These are phyloP conservation scores for Pelecanus crispus DNA, from an alignment of 2,113 vertebrate species.

Conservation along the genomic window DNA sequence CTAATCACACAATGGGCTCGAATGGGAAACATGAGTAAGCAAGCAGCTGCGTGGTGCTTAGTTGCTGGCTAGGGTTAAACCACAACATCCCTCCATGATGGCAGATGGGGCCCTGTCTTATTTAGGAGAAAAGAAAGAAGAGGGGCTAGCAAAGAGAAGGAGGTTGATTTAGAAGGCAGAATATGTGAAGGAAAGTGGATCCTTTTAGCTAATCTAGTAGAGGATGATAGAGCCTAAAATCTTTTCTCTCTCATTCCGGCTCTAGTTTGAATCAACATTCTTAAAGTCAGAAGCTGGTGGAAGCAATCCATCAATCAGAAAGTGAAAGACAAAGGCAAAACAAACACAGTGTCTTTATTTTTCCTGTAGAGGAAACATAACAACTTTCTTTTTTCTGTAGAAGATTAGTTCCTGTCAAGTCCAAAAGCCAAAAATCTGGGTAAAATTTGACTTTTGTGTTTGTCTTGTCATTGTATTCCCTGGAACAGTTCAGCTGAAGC, in stretches of 20 bases:
- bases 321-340: neutral
- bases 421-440: neutral
- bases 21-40: too few species aligned
- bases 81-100: neutral
- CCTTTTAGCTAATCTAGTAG: neutral
- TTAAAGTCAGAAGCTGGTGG: neutral
- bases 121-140: neutral
- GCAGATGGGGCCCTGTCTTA: neutral
- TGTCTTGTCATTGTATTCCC: neutral
- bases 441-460: neutral
- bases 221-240: neutral
- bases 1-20: too few species aligned
- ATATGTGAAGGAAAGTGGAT: neutral
- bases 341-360: neutral
- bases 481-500: neutral
- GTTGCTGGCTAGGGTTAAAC: too few species aligned
- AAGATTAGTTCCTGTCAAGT: neutral
- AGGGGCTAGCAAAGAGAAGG: neutral
- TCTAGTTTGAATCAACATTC: neutral
- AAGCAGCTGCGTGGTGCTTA: too few species aligned
- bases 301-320: neutral
- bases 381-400: neutral
- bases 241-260: neutral
- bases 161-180: neutral
- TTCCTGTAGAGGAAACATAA: neutral